Evolutionary conservation across 2,797 vertebrate genomes (phyloP).

Genomic region (Adelosebastes latens): DNA sequence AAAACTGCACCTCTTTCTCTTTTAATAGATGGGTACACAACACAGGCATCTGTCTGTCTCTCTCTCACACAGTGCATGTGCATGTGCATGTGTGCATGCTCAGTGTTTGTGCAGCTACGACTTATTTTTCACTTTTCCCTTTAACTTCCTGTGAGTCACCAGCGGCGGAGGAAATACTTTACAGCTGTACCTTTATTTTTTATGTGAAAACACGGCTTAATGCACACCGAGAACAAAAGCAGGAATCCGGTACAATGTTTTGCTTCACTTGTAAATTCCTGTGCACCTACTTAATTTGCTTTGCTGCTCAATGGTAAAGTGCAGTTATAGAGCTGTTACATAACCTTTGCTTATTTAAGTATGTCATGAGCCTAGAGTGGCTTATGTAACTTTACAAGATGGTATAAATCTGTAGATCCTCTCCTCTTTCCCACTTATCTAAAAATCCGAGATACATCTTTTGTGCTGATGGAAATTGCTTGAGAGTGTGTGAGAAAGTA

Average conservation of each 20-base stretch:
- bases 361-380: conserved; percentile 82
- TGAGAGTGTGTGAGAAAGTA: conserved; percentile 48
- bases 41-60: conserved; percentile 23
- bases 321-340: conserved; percentile 78
- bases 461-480: conserved; percentile 66
- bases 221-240: conserved; percentile 81
- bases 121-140: conserved; percentile 83
- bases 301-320: conserved; percentile 76
- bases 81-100: not conserved
- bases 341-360: conserved; percentile 86
- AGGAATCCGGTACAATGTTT: conserved; percentile 82
- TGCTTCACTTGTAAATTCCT: conserved; percentile 84
- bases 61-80: not conserved
- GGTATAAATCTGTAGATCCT: conserved; percentile 76
- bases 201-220: conserved; percentile 81
- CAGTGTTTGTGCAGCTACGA: conserved; percentile 63
- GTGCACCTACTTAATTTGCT: conserved; percentile 82
- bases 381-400: conserved; percentile 86
- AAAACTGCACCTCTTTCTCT: conserved; percentile 51
- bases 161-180: conserved; percentile 78
- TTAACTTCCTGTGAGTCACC: conserved; percentile 85
- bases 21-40: conserved; percentile 58
- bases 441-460: conserved; percentile 69
- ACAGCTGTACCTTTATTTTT: conserved; percentile 82
- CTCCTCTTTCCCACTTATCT: conserved; percentile 70